Evolutionary conservation across 1,140 invertebrate genomes (phyloP).

Genomic region (Neomicropteryx cornuta): DNA sequence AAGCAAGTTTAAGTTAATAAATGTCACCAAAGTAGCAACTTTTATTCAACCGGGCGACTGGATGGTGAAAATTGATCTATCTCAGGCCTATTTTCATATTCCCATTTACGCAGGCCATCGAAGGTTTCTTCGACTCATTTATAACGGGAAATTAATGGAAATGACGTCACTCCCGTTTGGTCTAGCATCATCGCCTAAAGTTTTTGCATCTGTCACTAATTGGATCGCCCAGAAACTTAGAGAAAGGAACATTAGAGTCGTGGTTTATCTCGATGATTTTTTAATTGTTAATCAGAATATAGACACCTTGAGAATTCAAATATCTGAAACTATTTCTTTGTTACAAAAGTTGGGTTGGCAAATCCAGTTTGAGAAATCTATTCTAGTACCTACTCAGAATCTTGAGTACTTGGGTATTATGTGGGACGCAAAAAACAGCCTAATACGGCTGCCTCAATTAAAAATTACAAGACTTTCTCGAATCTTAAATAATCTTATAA

Average conservation of each 20-base stretch:
- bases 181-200: slow-evolving; percentile 9
- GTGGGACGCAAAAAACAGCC: slow-evolving; percentile 8
- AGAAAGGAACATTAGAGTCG: slow-evolving; percentile 9
- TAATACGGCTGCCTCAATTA: not conserved
- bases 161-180: slow-evolving; percentile 14
- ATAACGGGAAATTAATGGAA: slow-evolving; percentile 10
- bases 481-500: not conserved
- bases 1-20: slow-evolving; percentile 7
- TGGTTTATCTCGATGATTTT: slow-evolving; percentile 12
- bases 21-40: slow-evolving; percentile 6
- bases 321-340: slow-evolving; percentile 3
- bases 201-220: slow-evolving; percentile 9
- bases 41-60: slow-evolving; percentile 12
- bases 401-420: slow-evolving; percentile 9
- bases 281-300: slow-evolving; percentile 5
- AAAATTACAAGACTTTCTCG: not conserved
- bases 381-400: slow-evolving; percentile 10
- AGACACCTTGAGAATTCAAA: slow-evolving; percentile 4
- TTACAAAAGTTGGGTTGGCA: slow-evolving; percentile 13
- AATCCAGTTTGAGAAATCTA: slow-evolving; percentile 10
- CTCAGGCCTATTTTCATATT: slow-evolving; percentile 25
- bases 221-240: slow-evolving; percentile 11
- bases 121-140: slow-evolving; percentile 10
- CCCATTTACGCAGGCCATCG: slow-evolving; percentile 8
- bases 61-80: slow-evolving; percentile 14